Percentiles rank a stretch among this genome's conserved stretches.
These are phyloP conservation scores for Drosophila santomea DNA, from an alignment of 1,140 invertebrate genomes.

Conservation along the genomic window DNA sequence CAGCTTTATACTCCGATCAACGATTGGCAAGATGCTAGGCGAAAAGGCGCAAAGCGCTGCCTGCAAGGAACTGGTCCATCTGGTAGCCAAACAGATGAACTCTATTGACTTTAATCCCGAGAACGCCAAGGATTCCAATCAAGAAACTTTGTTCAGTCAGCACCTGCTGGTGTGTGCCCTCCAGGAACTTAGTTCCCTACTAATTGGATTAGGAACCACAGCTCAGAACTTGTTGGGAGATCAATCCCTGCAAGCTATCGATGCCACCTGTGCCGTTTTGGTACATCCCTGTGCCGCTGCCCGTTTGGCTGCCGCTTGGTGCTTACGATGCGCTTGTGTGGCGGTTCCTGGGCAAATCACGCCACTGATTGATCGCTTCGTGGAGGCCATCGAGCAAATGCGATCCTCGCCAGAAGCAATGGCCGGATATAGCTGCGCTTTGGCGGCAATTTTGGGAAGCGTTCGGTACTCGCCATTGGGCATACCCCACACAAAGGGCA, in stretches of 20 bases:
- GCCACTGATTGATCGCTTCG: conserved; percentile 95
- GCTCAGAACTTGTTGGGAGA: conserved; percentile 95
- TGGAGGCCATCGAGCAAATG: conserved; percentile 94
- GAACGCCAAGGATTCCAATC: conserved; percentile 95
- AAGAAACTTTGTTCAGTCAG: conserved; percentile 95
- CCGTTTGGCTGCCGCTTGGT: conserved; percentile 96
- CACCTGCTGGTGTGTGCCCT: conserved; percentile 97
- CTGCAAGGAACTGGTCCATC: conserved; percentile 96
- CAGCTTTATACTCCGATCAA: conserved; percentile 96
- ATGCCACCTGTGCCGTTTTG: conserved; percentile 88
- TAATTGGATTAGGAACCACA: conserved; percentile 95
- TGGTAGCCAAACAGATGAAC: conserved; percentile 98
- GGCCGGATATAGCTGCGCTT: conserved; percentile 96
- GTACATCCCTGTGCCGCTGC: conserved; percentile 97
- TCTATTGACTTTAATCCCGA: conserved; percentile 95
- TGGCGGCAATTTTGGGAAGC: conserved; percentile 96
- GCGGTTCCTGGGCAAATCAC: conserved; percentile 97
- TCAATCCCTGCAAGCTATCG: conserved; percentile 90
- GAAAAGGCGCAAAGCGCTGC: conserved; percentile 98
- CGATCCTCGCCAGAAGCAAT: conserved; percentile 97
- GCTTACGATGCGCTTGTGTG: conserved; percentile 94
- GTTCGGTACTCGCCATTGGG: conserved; percentile 96
- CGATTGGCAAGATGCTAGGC: conserved; percentile 96
- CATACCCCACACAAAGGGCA: conserved; percentile 97
- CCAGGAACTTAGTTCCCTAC: conserved; percentile 94